Evolutionary conservation across 2,113 vertebrate species (phyloP), one percentile per base, ranked within the genome.

Genomic region (Odontesthes bonariensis): DNA sequence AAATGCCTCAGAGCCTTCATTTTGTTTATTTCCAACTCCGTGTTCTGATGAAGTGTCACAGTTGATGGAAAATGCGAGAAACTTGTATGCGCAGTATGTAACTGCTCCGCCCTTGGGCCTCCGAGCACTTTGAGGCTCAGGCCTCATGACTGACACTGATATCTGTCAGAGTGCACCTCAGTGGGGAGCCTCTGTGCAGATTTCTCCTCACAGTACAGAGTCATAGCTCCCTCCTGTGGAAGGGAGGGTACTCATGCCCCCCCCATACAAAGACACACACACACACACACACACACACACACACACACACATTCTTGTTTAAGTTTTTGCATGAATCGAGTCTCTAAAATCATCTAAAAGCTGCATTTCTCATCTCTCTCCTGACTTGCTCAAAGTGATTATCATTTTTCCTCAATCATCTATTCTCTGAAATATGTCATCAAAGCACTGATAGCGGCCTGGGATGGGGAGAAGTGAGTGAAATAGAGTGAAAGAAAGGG

Each of bases 221-320:
- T 76, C 75, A 84, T 47, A 82, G 79, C 76, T 75, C 92, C 92
- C 85, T 75, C 93, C 77, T 74, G 93, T 93, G 93, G 91, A 63
- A 59, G 68, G 84, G 89, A 79, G 78, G 86, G 65, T 82, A 56
- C 66, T 51, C 38, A 16, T 22, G 35, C n/a, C 20, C 40, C 8
- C 65, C 16, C 2, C 8, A 2, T 22, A n/a, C 8, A 4, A 20
- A 23, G 1, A 38, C 6, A 38, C 5, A 38, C 35, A 35, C 35
- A 35, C 35, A 35, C 35, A 35, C 35, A 35, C 35, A 35, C 35
- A 8, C 35, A 46, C 20, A 31, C 12, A 6, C 11, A 16, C 23
- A 35, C 35, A 16, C 11, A 32, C 35, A 33, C 46, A 20, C 13
- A 46, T 35, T 13, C 7, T 19, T 55, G 20, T 16, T 44, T 8